These are phyloP conservation scores for Argyresthia goedartella DNA, from an alignment of 2,888 invertebrate species.

Conservation along the genomic window DNA sequence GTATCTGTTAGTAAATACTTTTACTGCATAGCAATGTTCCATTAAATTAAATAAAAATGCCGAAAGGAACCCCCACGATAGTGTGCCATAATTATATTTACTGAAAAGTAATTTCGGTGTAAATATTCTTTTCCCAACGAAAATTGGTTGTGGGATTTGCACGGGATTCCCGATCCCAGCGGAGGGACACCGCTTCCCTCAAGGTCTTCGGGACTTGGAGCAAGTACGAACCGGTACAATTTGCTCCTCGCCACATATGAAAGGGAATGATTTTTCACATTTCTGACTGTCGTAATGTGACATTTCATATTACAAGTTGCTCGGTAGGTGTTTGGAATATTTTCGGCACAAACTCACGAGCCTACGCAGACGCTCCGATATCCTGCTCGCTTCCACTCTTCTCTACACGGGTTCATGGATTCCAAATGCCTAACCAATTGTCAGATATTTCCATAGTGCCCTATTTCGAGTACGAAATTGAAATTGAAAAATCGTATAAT, in stretches of 20 bases:
- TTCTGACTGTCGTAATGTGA: not conserved
- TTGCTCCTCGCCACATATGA: not conserved
- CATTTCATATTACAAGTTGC: conserved; percentile 1
- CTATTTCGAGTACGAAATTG: too few species aligned
- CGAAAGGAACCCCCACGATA: too few species aligned
- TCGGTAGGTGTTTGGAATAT: not conserved
- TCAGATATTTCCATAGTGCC: too few species aligned
- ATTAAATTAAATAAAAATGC: too few species aligned
- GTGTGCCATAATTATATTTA: conserved; percentile 12
- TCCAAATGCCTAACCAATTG: too few species aligned
- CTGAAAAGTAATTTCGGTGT: conserved; percentile 25
- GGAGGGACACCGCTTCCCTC: conserved; percentile 9
- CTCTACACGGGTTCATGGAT: too few species aligned
- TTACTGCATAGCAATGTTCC: too few species aligned
- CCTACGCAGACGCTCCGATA: too few species aligned
- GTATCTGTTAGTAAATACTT: too few species aligned
- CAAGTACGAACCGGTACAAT: not conserved
- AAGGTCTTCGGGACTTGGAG: not conserved
- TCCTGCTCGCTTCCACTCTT: too few species aligned
- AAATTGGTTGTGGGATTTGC: conserved; percentile 37
- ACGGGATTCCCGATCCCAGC: conserved; percentile 22
- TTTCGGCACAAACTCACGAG: not conserved
- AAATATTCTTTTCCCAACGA: conserved; percentile 22
- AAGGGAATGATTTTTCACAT: conserved; percentile 2
- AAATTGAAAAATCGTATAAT: too few species aligned